Evolutionary conservation across 2,113 vertebrate genomes (phyloP), one percentile per base, ranked within the genome.

Genomic region (Panurus biarmicus): DNA sequence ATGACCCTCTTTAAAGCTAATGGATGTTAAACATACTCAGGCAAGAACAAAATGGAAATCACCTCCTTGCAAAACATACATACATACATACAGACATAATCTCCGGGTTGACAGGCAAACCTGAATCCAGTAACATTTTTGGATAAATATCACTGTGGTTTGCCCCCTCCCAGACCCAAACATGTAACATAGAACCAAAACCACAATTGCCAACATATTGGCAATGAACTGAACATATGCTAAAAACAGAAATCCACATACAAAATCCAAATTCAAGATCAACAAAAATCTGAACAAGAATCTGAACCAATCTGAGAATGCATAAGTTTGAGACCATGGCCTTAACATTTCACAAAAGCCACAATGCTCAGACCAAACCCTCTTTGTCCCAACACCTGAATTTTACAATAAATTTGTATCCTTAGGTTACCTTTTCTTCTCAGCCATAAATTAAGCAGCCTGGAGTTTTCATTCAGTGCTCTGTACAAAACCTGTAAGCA

Each of bases 21-120:
- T 51, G 66, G 56, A 94, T 73, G 48, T 77, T 85, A 87, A 95
- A 87, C 51, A 82, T 51, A 29, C 25, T 36, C 58, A 85, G 60
- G 26, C 38, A 83, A 56, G 93, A 79, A 47, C 18, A 79, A 90
- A 95, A 87, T 70, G 67, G 40, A 94, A 93, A 87, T 87, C 73
- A 72, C 6, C 58, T 89, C 53, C 76, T 91, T 79, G 66, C 28
- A 81, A 80, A 93, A 57, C 53, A 23, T 36, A 47, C 40, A 19
- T 47, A 50, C 10, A 20, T 23, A 57, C 53, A 23, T 36, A 47
- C 40, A 19, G 44, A 50, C 10, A 20, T 23, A 50, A 69, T 40
- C n/a, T 85, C 77, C 51, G 13, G 57, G 31, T 18, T 83, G 54
- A 73, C 29, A 89, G 72, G 47, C 36, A 80, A 70, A 66, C n/a